These are phyloP conservation scores for Lordiphosa clarofinis DNA, from an alignment of 1,140 invertebrate genomes.

Conservation along the genomic window DNA sequence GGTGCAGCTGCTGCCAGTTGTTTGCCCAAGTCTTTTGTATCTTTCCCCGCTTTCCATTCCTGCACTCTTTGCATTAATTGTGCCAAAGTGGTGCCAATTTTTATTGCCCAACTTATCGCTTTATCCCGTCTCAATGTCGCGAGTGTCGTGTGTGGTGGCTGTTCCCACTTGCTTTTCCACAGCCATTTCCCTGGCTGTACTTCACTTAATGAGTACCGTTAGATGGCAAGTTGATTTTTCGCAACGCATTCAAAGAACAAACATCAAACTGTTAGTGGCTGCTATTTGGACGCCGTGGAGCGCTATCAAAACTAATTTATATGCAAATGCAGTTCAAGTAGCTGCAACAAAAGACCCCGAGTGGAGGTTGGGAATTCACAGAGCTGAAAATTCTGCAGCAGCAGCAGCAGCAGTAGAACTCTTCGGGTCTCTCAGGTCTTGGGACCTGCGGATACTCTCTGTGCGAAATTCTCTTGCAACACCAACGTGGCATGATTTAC, in stretches of 20 bases:
- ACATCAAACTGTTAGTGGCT: slow-evolving; percentile 58
- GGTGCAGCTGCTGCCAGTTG: slow-evolving; percentile 51
- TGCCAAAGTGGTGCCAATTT: slow-evolving; percentile 75
- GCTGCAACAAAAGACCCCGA: slow-evolving; percentile 45
- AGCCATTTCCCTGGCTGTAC: slow-evolving; percentile 27
- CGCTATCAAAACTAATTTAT: slow-evolving; percentile 76
- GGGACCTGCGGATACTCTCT: slow-evolving; percentile 3
- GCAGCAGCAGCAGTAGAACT: neutral
- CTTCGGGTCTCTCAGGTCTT: slow-evolving; percentile 6
- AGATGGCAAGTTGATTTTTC: slow-evolving; percentile 49
- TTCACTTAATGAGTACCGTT: slow-evolving; percentile 75
- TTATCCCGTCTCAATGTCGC: slow-evolving; percentile 30
- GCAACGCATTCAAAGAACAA: slow-evolving; percentile 70
- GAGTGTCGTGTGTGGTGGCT: slow-evolving; percentile 44
- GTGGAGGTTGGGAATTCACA: slow-evolving; percentile 15
- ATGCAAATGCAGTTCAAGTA: slow-evolving; percentile 78
- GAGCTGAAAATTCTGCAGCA: slow-evolving; percentile 10
- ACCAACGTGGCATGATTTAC: slow-evolving; percentile 68
- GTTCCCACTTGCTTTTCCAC: slow-evolving; percentile 32
- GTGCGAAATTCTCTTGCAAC: slow-evolving; percentile 37
- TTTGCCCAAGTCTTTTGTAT: slow-evolving; percentile 62
- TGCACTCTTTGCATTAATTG: slow-evolving; percentile 36
- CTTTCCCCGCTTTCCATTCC: slow-evolving; percentile 20
- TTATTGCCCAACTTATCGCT: slow-evolving; percentile 74
- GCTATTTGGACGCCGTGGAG: slow-evolving; percentile 27